Percentiles rank a stretch among this genome's conserved stretches.
Evolutionary conservation across 2,888 invertebrate genomes (phyloP).

Genomic region (Beris chalybata): DNA sequence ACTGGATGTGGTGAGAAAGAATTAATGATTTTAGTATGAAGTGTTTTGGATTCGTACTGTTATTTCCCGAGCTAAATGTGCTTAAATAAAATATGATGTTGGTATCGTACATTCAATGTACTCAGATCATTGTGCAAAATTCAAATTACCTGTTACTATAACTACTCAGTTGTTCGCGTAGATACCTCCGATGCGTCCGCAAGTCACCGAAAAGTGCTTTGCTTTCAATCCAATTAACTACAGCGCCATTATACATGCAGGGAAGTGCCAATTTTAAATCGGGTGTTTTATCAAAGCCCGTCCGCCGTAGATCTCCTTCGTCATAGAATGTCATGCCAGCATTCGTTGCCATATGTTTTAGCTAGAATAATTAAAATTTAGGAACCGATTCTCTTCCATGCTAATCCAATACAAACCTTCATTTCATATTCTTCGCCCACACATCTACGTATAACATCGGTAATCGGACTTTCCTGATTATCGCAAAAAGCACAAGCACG

Average conservation of each 20-base stretch:
- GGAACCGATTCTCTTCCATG: not conserved
- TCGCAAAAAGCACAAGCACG: slow-evolving; percentile 76
- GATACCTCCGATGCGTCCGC: slow-evolving; percentile 76
- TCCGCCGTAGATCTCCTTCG: slow-evolving; percentile 76
- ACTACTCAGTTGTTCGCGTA: slow-evolving; percentile 81
- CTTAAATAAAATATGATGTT: too few species aligned
- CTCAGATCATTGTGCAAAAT: too few species aligned
- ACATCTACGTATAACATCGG: slow-evolving; percentile 76
- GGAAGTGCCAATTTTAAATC: slow-evolving; percentile 90
- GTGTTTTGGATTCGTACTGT: too few species aligned
- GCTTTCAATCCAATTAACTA: slow-evolving; percentile 95
- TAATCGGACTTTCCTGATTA: slow-evolving; percentile 79
- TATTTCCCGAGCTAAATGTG: too few species aligned
- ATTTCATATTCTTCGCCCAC: slow-evolving; percentile 86
- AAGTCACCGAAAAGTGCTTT: slow-evolving; percentile 93
- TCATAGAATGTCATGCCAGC: slow-evolving; percentile 67
- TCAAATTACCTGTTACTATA: slow-evolving; percentile 73
- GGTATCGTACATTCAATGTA: too few species aligned
- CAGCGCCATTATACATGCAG: slow-evolving; percentile 78
- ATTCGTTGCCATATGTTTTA: slow-evolving; percentile 53
- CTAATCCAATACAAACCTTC: slow-evolving; percentile 50
- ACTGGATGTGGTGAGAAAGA: too few species aligned
- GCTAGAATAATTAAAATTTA: slow-evolving; percentile 35
- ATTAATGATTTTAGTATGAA: too few species aligned
- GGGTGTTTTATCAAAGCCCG: slow-evolving; percentile 94